These are phyloP conservation scores for Oncorhynchus clarkii DNA, from an alignment of 2,113 vertebrate species.

Conservation along the genomic window DNA sequence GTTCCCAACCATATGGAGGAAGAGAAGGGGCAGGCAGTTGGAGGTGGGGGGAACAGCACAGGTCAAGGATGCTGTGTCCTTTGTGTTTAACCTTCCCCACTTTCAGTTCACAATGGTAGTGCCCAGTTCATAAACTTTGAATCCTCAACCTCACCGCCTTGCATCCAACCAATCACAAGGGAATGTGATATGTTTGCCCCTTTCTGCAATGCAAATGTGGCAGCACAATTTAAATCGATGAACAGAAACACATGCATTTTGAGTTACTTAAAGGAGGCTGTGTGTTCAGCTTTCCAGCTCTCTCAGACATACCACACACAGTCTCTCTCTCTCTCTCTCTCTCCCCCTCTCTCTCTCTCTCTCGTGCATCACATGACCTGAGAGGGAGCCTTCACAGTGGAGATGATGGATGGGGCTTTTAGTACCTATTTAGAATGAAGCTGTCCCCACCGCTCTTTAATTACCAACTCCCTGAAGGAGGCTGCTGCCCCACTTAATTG, in stretches of 20 bases:
- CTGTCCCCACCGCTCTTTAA: constrained; percentile 81
- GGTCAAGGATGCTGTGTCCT: constrained; percentile 11
- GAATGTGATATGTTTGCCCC: too few relatives aligned
- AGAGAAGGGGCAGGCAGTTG: not conserved
- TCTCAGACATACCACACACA: not conserved
- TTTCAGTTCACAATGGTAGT: constrained; percentile 6
- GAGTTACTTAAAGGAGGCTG: too few relatives aligned
- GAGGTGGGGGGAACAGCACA: not conserved
- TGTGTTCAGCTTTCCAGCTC: too few relatives aligned
- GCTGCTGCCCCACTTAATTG: constrained; percentile 83
- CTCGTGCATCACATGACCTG: constrained; percentile 69
- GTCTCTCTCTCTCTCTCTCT: not conserved
- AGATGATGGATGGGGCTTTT: constrained; percentile 84
- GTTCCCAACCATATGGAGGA: constrained; percentile 16
- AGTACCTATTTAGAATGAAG: constrained; percentile 85
- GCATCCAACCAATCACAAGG: not conserved
- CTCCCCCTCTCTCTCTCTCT: not conserved
- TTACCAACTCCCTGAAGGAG: constrained; percentile 77
- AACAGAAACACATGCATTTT: too few relatives aligned
- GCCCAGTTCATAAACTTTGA: constrained; percentile 19
- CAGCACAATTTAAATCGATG: too few relatives aligned
- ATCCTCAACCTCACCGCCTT: not conserved
- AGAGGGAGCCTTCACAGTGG: constrained; percentile 69
- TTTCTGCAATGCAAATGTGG: too few relatives aligned
- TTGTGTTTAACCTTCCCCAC: constrained; percentile 16